phyloP scores from a whole-genome alignment of 1,140 invertebrate genomes.

The Trichomalopsis sarcophagae region DNA sequence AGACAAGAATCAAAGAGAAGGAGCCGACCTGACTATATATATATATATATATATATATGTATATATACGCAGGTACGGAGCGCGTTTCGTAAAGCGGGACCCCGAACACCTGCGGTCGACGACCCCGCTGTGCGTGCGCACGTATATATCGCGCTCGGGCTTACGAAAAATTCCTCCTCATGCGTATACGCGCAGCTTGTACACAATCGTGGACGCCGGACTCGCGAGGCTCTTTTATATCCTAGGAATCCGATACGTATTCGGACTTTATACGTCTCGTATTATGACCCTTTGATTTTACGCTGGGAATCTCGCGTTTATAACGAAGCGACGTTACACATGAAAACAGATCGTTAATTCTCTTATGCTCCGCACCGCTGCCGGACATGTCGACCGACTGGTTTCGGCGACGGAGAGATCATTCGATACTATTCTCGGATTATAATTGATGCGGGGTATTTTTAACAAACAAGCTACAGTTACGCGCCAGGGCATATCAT shows the following conservation, averaged over 20 bases:
- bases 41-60: too few species aligned
- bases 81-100: slow-evolving; percentile 47
- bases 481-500: background rate
- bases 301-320: background rate
- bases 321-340: background rate
- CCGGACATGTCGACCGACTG: background rate
- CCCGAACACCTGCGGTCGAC: slow-evolving; percentile 72
- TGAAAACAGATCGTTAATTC: background rate
- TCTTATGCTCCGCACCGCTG: background rate
- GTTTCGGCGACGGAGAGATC: background rate
- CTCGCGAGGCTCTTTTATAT: background rate
- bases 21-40: slow-evolving; percentile 52
- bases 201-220: too few species aligned
- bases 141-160: background rate
- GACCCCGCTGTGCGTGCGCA: slow-evolving; percentile 59
- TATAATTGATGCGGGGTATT: background rate
- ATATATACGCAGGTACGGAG: background rate
- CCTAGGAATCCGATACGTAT: background rate
- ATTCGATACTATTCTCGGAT: background rate
- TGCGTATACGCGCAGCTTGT: slow-evolving; percentile 50
- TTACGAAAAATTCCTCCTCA: slow-evolving; percentile 68
- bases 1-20: slow-evolving; percentile 23
- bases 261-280: background rate
- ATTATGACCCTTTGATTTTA: background rate
- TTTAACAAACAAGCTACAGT: background rate